Base-by-base conservation (phyloP, 2,797 vertebrate species). In the Eulemur mongoz region DNA sequence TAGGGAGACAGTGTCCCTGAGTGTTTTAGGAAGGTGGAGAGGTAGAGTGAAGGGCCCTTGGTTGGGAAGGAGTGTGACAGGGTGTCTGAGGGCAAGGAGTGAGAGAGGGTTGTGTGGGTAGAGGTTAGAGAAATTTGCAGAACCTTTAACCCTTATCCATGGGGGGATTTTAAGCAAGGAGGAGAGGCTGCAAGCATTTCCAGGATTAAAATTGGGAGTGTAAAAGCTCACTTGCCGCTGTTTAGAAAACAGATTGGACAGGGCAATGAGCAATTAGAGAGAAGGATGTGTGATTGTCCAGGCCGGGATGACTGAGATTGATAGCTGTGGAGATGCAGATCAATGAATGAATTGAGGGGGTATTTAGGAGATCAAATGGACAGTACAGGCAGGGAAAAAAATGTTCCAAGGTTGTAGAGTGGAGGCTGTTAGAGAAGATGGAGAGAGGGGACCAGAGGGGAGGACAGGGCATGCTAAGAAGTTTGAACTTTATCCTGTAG, bases 401-500 rank as follows among this genome's bases (percentile, higher is more conserved):
- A 82, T 40, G 43, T 12, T 50, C 76, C 23, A 8, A 43, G 38
- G 27, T 10, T 67, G 30, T 85, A 12, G 76, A 54, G 6, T 22
- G 15, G 40, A 17, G 50, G 32, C 43, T 85, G n/a, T 23, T 65
- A 70, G 43, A 91, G 85, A 79, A 92, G 50, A 89, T 2, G 6
- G 80, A 76, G 54, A 59, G 72, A 43, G 45, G 73, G 89, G 89
- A 50, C 4, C 27, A 63, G 35, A 40, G 50, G 1, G 22, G 70
- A 70, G 89, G 70, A 43, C 8, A 65, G 52, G 45, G 17, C 83
- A 59, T 67, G 54, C 35, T 81, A 57, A 87, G 83, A 95, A 73
- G 45, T 92, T 43, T 97, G 95, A 97, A 95, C 97, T 97, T 97
- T 90, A 90, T 96, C 84, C 80, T 92, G n/a, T 57, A 52, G 94